Evolutionary conservation across 2,113 vertebrate species (phyloP).

Genomic region (Mesitornis unicolor): DNA sequence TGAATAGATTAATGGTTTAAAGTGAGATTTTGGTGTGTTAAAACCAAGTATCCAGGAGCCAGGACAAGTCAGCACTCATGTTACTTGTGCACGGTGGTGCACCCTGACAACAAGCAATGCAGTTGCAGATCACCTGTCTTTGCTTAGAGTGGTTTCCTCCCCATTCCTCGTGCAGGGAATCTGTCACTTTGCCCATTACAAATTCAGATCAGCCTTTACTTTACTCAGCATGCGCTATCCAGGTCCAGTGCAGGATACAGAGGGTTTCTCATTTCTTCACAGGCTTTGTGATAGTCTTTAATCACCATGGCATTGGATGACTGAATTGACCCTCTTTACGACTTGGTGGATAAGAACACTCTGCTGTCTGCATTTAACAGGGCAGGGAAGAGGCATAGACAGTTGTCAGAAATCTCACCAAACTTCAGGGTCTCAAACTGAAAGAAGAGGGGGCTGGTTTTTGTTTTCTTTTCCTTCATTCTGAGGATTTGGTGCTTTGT

Average conservation of each 20-base stretch:
- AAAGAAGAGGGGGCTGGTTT: neutral
- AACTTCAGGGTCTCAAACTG: neutral
- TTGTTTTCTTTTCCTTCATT: neutral
- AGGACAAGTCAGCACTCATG: neutral
- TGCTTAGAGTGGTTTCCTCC: neutral
- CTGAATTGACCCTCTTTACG: neutral
- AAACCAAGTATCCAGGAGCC: neutral
- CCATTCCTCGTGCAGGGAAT: accelerated
- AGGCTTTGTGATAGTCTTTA: neutral
- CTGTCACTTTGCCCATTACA: neutral
- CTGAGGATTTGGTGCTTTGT: neutral
- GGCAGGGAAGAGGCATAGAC: neutral
- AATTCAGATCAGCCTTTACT: neutral
- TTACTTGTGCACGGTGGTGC: neutral
- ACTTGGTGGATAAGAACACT: neutral
- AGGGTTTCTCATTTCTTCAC: neutral
- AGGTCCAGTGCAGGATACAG: neutral
- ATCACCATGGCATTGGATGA: neutral
- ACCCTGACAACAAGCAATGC: neutral
- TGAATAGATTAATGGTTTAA: neutral
- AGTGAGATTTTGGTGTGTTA: neutral
- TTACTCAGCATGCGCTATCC: neutral
- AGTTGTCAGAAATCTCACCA: neutral
- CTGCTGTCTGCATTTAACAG: neutral
- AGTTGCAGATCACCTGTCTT: neutral